A percentile compares a stretch with the other conserved stretches of the same genome.
Evolutionary conservation across 2,888 invertebrate genomes (phyloP).

Genomic region (Macropis europaea): DNA sequence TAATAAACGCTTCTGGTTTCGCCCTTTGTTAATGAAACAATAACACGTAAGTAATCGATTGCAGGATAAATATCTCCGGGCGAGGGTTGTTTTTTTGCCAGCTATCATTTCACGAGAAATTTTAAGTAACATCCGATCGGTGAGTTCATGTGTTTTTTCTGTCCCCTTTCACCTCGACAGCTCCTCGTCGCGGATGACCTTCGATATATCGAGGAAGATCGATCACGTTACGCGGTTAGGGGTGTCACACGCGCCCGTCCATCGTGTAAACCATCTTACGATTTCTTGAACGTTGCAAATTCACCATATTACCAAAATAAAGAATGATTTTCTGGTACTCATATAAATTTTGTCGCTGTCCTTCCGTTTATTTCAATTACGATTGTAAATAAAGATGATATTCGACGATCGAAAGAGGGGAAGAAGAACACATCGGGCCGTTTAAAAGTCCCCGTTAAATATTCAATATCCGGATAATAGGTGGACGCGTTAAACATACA

Average conservation of each 20-base stretch:
- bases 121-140: conserved; percentile 9
- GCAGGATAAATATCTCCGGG: conserved; percentile 42
- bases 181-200: conserved; percentile 31
- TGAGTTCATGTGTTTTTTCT: conserved; percentile 15
- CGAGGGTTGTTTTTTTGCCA: conserved; percentile 18
- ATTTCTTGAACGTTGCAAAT: too few species aligned
- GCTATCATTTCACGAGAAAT: conserved; percentile 26
- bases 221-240: conserved; percentile 67
- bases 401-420: not conserved
- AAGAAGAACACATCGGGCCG: not conserved
- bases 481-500: conserved; percentile 1
- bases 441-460: conserved; percentile 16
- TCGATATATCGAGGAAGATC: conserved; percentile 53
- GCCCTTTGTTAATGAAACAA: conserved; percentile 47
- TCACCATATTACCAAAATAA: too few species aligned
- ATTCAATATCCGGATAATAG: conserved; percentile 5
- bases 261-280: too few species aligned
- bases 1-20: conserved; percentile 4
- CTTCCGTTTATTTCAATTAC: not conserved
- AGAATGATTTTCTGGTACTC: too few species aligned
- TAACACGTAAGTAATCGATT: conserved; percentile 48
- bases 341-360: too few species aligned
- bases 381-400: not conserved
- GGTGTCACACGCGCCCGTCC: conserved; percentile 31
- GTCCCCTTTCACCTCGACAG: conserved; percentile 1